Percentiles rank a stretch among this genome's conserved stretches.
Evolutionary conservation across 2,113 vertebrate genomes (phyloP).

Genomic region (Cepphus grylle): DNA sequence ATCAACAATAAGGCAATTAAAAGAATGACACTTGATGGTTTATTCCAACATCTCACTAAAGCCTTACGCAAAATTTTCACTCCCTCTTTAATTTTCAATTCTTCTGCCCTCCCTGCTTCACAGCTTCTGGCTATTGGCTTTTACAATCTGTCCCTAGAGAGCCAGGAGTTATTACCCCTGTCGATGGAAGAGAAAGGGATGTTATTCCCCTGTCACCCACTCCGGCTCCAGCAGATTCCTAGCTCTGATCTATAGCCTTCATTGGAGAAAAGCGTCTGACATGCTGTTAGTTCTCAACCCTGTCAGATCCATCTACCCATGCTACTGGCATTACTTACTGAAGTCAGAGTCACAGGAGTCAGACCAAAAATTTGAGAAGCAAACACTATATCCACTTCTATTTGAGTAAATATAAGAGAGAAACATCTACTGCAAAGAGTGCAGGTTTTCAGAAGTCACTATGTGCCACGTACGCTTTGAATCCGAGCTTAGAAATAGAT

Average conservation of each 20-base stretch:
- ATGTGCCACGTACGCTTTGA: accelerated
- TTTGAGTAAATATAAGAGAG: background rate
- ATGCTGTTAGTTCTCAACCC: slow-evolving; percentile 75
- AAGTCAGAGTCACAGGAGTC: slow-evolving; percentile 71
- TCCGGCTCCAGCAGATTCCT: slow-evolving; percentile 84
- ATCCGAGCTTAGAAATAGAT: background rate
- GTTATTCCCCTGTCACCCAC: slow-evolving; percentile 99
- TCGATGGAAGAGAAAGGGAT: slow-evolving; percentile 99
- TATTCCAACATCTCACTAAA: slow-evolving; percentile 69
- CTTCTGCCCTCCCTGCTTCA: slow-evolving; percentile 95
- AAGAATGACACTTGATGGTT: slow-evolving; percentile 71
- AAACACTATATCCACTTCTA: slow-evolving; percentile 11
- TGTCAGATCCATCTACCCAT: slow-evolving; percentile 76
- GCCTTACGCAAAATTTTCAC: slow-evolving; percentile 75
- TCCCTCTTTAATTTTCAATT: slow-evolving; percentile 96
- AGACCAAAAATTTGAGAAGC: slow-evolving; percentile 56
- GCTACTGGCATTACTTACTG: slow-evolving; percentile 71
- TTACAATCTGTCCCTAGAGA: slow-evolving; percentile 99
- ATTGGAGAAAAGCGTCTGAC: slow-evolving; percentile 77
- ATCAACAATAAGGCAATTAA: slow-evolving; percentile 63
- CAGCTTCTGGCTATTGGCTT: slow-evolving; percentile 97
- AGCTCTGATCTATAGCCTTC: slow-evolving; percentile 91
- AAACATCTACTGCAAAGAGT: background rate
- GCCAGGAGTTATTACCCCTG: slow-evolving; percentile 98
- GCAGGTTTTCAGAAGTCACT: background rate